These are phyloP conservation scores for Drosophila arizonae DNA, from an alignment of 1,140 invertebrate species.

Conservation along the genomic window DNA sequence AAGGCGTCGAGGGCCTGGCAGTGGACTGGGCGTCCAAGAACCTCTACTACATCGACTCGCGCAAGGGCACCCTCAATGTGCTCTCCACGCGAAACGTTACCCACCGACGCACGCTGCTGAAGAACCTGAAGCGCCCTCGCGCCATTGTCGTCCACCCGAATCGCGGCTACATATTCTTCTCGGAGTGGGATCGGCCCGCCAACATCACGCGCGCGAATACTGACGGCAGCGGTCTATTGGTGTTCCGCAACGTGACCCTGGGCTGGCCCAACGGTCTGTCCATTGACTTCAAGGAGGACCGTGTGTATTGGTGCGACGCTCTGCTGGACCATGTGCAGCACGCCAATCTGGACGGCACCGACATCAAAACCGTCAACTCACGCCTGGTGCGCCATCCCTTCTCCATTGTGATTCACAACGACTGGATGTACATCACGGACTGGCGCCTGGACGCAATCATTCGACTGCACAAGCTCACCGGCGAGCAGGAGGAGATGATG, in stretches of 20 bases:
- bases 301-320: slow-evolving; percentile 98
- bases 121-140: slow-evolving; percentile 94
- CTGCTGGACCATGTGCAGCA: slow-evolving; percentile 97
- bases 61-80: slow-evolving; percentile 97
- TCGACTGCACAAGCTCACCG: slow-evolving; percentile 93
- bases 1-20: slow-evolving; percentile 97
- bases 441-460: slow-evolving; percentile 98
- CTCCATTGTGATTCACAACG: slow-evolving; percentile 95
- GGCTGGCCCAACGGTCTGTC: slow-evolving; percentile 98
- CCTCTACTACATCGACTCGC: slow-evolving; percentile 98
- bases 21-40: slow-evolving; percentile 99
- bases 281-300: slow-evolving; percentile 93
- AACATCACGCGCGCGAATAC: slow-evolving; percentile 96
- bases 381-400: slow-evolving; percentile 96
- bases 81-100: slow-evolving; percentile 93
- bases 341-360: slow-evolving; percentile 95
- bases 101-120: slow-evolving; percentile 92
- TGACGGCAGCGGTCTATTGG: slow-evolving; percentile 92
- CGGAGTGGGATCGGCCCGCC: slow-evolving; percentile 97
- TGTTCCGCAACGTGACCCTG: slow-evolving; percentile 96
- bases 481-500: slow-evolving; percentile 92
- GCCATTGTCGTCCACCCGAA: slow-evolving; percentile 98
- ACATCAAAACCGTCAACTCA: slow-evolving; percentile 95
- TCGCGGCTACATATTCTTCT: slow-evolving; percentile 96
- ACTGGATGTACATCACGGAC: slow-evolving; percentile 99